Conservation (phyloP, 1,140 invertebrate genomes). For the Orussus abietinus region DNA sequence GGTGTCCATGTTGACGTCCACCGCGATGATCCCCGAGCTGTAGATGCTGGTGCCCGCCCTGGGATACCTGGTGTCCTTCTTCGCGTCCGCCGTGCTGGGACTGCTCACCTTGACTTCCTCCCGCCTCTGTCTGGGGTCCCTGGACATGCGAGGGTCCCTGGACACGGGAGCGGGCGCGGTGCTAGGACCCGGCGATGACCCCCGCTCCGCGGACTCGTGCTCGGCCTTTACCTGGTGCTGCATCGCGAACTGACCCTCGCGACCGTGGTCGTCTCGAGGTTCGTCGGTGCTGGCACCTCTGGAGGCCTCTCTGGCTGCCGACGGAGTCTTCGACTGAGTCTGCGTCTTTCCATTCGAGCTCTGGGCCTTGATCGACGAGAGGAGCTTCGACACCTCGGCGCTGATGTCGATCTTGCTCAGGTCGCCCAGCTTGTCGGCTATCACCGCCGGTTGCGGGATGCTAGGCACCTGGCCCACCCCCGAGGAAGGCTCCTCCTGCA, state of each 20-base stretch:
- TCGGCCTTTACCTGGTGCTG: conserved; percentile 22
- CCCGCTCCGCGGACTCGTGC: conserved; percentile 31
- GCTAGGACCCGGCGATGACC: conserved; percentile 27
- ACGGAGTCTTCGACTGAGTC: neutral
- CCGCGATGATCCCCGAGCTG: conserved; percentile 44
- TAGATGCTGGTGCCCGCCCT: conserved; percentile 47
- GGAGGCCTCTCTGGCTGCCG: neutral
- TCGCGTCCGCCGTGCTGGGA: too few species aligned
- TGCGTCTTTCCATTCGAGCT: conserved; percentile 25
- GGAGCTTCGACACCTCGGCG: conserved; percentile 66
- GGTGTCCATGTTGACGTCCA: conserved; percentile 41
- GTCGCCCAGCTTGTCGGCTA: conserved; percentile 65
- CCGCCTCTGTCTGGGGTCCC: too few species aligned
- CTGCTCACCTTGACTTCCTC: too few species aligned
- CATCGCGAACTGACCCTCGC: neutral
- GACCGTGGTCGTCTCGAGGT: neutral
- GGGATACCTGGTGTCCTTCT: conserved; percentile 24
- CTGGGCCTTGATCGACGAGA: conserved; percentile 62
- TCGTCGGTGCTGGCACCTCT: neutral
- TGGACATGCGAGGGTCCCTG: conserved; percentile 42
- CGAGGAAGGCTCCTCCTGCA: too few species aligned
- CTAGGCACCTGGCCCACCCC: conserved; percentile 17
- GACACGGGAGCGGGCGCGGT: conserved; percentile 19
- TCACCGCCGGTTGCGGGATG: conserved; percentile 46
- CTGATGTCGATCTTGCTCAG: conserved; percentile 72